Percentiles rank a stretch among this genome's conserved stretches.
These are phyloP conservation scores for Nebria ingens DNA, from an alignment of 1,140 invertebrate genomes.

Conservation along the genomic window DNA sequence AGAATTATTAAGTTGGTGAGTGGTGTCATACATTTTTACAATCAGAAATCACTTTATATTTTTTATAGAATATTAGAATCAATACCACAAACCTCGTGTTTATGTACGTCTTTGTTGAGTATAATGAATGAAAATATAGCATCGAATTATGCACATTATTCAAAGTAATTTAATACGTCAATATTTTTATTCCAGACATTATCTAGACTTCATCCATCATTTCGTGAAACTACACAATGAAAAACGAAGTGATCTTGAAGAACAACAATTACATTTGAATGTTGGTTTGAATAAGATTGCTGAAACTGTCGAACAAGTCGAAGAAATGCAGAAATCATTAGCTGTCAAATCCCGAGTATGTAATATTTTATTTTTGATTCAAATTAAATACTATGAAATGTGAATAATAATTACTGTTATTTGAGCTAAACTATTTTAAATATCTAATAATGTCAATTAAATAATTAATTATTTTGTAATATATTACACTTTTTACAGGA, in stretches of 20 bases:
- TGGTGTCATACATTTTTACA: no score
- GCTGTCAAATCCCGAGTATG: slow-evolving; percentile 78
- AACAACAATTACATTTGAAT: slow-evolving; percentile 97
- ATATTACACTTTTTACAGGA: no score
- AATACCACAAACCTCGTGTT: no score
- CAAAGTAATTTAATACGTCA: slow-evolving; percentile 8
- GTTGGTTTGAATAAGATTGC: slow-evolving; percentile 97
- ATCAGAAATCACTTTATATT: no score
- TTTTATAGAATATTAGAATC: no score
- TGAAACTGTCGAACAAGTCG: slow-evolving; percentile 98
- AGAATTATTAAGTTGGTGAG: no score
- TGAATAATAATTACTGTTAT: no score
- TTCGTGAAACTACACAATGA: slow-evolving; percentile 97
- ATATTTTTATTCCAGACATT: slow-evolving; percentile 56
- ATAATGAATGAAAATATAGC: no score
- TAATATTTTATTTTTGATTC: neutral
- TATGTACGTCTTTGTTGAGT: no score
- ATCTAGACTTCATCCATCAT: slow-evolving; percentile 99
- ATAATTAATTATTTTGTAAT: slow-evolving; percentile 16
- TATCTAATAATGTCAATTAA: slow-evolving; percentile 14
- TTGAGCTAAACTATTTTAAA: neutral
- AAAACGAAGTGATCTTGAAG: slow-evolving; percentile 95
- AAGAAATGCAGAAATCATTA: slow-evolving; percentile 98
- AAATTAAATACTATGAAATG: neutral
- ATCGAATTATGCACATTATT: no score